A percentile compares a stretch with the other conserved stretches of the same genome.
phyloP scores from a whole-genome alignment of 1,140 invertebrate species.

The Antheraea pernyi region DNA sequence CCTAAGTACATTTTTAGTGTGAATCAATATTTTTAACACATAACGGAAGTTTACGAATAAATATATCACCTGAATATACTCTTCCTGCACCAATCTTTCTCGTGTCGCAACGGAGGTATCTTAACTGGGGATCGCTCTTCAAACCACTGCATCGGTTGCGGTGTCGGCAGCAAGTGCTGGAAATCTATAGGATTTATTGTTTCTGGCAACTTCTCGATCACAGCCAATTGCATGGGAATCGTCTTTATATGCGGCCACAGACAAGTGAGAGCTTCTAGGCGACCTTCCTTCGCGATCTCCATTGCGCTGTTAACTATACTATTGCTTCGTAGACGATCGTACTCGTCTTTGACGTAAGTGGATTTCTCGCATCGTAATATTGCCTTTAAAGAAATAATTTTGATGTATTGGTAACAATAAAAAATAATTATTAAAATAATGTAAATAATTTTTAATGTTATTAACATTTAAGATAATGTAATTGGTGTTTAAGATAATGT shows the following conservation, averaged over 20 bases:
- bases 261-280: constrained; percentile 86
- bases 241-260: constrained; percentile 81
- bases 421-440: too few species aligned
- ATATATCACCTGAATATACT: constrained; percentile 74
- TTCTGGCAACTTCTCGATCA: constrained; percentile 89
- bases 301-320: constrained; percentile 64
- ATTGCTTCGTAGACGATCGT: constrained; percentile 74
- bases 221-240: constrained; percentile 84
- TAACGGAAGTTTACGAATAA: background rate
- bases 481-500: too few species aligned
- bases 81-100: constrained; percentile 85
- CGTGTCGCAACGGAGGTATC: constrained; percentile 73
- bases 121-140: constrained; percentile 75
- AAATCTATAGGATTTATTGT: constrained; percentile 86
- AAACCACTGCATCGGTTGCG: constrained; percentile 61
- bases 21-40: too few species aligned
- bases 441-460: too few species aligned
- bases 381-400: constrained; percentile 40
- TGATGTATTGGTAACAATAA: background rate
- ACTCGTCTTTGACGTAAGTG: constrained; percentile 80
- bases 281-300: constrained; percentile 83
- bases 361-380: constrained; percentile 69
- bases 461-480: too few species aligned
- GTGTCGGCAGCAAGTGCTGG: constrained; percentile 82
- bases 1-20: too few species aligned